Conservation (phyloP, 2,113 vertebrate genomes). For the Lepus americanus region DNA sequence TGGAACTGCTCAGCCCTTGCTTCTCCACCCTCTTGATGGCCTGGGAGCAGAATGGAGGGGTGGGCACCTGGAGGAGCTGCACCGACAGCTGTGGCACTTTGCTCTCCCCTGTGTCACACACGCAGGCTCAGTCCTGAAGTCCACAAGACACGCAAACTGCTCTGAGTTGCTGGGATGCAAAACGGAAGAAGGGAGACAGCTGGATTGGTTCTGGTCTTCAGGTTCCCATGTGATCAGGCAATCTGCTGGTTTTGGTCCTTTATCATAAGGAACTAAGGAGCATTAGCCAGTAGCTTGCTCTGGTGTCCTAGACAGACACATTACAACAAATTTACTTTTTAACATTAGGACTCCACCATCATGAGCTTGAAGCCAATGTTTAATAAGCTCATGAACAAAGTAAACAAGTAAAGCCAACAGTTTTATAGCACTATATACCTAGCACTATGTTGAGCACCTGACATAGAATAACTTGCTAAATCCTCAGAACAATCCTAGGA, state of each 20-base stretch:
- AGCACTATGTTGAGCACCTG: neutral
- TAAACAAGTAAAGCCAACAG: neutral
- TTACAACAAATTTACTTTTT: neutral
- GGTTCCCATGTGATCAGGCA: too few species aligned
- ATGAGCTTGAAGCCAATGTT: neutral
- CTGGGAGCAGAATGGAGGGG: neutral
- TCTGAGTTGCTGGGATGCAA: neutral
- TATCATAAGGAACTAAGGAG: neutral
- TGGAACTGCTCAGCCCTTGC: conserved; percentile 62
- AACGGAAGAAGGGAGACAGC: neutral
- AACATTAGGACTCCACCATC: neutral
- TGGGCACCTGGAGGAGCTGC: neutral
- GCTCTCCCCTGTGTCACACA: neutral
- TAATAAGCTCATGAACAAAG: neutral
- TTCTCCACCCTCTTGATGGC: neutral
- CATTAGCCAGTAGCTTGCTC: neutral
- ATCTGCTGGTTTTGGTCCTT: neutral
- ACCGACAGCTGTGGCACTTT: neutral
- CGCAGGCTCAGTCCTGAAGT: neutral
- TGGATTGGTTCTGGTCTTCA: neutral
- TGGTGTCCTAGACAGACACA: neutral
- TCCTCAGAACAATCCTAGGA: neutral
- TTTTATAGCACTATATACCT: neutral
- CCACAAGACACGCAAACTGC: neutral
- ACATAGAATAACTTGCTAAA: neutral